Evolutionary conservation across 2,113 vertebrate genomes (phyloP).

Genomic region (Buteo buteo): DNA sequence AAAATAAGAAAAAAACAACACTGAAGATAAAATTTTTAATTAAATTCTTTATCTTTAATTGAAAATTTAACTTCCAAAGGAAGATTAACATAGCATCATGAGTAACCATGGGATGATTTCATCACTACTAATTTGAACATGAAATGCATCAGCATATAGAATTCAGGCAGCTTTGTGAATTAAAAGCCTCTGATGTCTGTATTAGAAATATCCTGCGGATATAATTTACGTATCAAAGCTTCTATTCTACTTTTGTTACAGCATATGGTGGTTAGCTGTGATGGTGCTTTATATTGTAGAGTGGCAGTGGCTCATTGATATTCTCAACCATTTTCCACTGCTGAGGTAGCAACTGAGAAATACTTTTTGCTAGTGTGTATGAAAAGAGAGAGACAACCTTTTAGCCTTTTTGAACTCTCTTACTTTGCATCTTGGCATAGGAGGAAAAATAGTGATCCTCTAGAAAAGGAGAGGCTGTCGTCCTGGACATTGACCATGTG

Average conservation of each 20-base stretch:
- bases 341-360: not conserved
- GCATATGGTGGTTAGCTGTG: constrained; percentile 13
- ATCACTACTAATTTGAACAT: constrained; percentile 67
- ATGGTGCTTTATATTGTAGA: not conserved
- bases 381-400: not conserved
- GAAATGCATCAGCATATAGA: constrained; percentile 56
- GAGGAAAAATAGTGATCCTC: not conserved
- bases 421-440: not conserved
- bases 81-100: constrained; percentile 57
- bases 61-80: constrained; percentile 65
- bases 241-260: constrained; percentile 37
- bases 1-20: not conserved
- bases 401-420: not conserved
- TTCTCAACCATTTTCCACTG: not conserved
- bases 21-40: constrained; percentile 70
- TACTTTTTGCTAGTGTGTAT: not conserved
- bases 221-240: constrained; percentile 71
- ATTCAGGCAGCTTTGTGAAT: constrained; percentile 61
- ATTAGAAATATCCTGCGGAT: constrained; percentile 62
- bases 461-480: not conserved
- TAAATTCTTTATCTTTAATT: constrained; percentile 68
- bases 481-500: not conserved
- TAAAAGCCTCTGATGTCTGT: constrained; percentile 64
- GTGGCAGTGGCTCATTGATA: not conserved
- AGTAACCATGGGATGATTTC: constrained; percentile 65